These are phyloP conservation scores for Scelioninae gen. 1 DNA, from an alignment of 2,888 invertebrate genomes.

Conservation along the genomic window DNA sequence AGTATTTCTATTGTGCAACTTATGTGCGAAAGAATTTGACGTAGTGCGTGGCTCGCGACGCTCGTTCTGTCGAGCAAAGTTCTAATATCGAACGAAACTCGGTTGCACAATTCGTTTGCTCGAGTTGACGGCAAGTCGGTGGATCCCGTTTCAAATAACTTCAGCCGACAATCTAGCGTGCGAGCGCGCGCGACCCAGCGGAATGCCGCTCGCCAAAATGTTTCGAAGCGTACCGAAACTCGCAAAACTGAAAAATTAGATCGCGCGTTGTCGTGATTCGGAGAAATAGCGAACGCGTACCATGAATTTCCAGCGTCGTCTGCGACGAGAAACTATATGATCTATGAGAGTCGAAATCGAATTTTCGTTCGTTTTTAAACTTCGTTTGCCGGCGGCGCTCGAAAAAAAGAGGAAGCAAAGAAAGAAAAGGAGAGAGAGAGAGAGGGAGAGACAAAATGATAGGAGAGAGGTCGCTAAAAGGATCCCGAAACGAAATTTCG, in stretches of 20 bases:
- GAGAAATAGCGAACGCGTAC: conserved; percentile 58
- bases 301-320: conserved; percentile 74
- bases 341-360: conserved; percentile 81
- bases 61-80: conserved; percentile 66
- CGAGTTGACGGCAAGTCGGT: conserved; percentile 67
- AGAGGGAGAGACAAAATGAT: too few relatives aligned
- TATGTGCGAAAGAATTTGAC: conserved; percentile 69
- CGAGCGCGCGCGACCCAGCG: conserved; percentile 71
- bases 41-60: conserved; percentile 50
- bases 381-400: conserved; percentile 74
- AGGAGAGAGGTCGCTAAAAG: conserved; percentile 75
- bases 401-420: conserved; percentile 70
- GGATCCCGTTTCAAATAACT: conserved; percentile 72
- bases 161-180: conserved; percentile 72
- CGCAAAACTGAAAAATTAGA: conserved; percentile 80
- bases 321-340: conserved; percentile 74
- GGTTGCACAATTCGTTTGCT: conserved; percentile 69
- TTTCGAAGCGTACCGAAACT: conserved; percentile 72
- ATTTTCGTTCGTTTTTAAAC: conserved; percentile 81
- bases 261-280: conserved; percentile 69
- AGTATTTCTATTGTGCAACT: conserved; percentile 66
- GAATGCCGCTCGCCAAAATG: conserved; percentile 74
- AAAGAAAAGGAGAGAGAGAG: conserved; percentile 73
- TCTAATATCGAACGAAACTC: conserved; percentile 72
- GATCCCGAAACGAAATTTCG: conserved; percentile 76